These are phyloP conservation scores for Ornithoptera priamus DNA, from an alignment of 2,888 invertebrate genomes.

Conservation along the genomic window DNA sequence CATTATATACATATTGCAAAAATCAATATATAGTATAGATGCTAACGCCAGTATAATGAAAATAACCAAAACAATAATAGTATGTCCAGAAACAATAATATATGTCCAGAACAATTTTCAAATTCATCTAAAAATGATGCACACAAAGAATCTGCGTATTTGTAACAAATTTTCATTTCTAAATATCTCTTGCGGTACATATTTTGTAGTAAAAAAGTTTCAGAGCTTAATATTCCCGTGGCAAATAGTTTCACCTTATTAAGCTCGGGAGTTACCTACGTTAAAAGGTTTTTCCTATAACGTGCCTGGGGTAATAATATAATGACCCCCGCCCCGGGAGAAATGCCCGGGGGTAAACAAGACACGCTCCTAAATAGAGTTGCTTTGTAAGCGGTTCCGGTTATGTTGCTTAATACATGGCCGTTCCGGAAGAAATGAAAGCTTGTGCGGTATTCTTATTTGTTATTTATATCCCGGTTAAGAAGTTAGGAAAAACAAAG, in stretches of 20 bases:
- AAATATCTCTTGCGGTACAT: too few relatives aligned
- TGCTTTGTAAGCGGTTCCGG: constrained; percentile 16
- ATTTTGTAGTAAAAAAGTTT: neutral
- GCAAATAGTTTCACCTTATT: constrained; percentile 12
- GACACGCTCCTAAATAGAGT: constrained; percentile 20
- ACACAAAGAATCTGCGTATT: too few relatives aligned
- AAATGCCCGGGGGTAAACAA: constrained; percentile 25
- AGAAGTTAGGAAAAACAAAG: neutral
- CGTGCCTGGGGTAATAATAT: constrained; percentile 27
- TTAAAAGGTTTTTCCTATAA: constrained; percentile 29
- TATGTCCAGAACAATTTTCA: too few relatives aligned
- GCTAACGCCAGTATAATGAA: too few relatives aligned
- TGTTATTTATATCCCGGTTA: neutral
- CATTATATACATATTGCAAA: too few relatives aligned
- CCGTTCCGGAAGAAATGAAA: constrained; percentile 4
- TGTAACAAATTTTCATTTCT: too few relatives aligned
- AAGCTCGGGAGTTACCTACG: constrained; percentile 16
- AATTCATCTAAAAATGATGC: too few relatives aligned
- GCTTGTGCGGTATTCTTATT: neutral
- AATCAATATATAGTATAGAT: too few relatives aligned
- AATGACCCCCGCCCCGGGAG: constrained; percentile 25
- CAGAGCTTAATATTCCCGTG: neutral
- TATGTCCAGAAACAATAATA: too few relatives aligned
- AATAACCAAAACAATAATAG: too few relatives aligned
- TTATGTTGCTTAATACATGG: constrained; percentile 10